phyloP scores from a whole-genome alignment of 2,113 vertebrate species.

The Copsychus sechellarum region DNA sequence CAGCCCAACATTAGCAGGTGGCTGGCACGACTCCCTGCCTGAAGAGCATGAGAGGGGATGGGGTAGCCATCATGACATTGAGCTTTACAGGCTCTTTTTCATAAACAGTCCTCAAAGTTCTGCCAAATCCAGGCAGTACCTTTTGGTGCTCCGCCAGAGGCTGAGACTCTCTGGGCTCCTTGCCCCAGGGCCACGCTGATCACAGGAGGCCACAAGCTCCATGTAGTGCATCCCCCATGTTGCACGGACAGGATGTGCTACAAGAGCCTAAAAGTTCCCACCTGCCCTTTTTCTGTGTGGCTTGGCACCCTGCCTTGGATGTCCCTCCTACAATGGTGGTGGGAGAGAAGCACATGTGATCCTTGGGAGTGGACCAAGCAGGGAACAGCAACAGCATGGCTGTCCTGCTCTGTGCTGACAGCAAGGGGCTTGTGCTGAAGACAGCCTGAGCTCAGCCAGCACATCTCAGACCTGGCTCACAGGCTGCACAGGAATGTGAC shows the following conservation, averaged over 20 bases:
- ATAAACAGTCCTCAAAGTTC: not conserved
- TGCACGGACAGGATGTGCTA: not conserved
- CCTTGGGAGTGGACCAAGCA: not conserved
- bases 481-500: no score
- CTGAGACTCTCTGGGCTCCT: not conserved
- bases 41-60: fast-evolving
- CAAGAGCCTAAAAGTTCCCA: not conserved
- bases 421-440: not conserved
- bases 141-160: not conserved
- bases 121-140: not conserved
- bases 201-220: not conserved
- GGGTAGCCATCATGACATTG: not conserved
- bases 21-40: not conserved
- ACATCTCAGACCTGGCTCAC: not conserved
- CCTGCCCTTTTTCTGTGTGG: not conserved
- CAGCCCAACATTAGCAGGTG: not conserved
- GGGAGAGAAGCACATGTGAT: fast-evolving
- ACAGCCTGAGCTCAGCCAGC: not conserved
- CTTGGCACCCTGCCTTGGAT: not conserved
- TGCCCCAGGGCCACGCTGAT: fast-evolving
- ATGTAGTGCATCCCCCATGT: fast-evolving
- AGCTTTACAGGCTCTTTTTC: not conserved
- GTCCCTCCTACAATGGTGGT: not conserved
- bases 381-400: fast-evolving
- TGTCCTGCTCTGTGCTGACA: not conserved